Evolutionary conservation across 2,888 invertebrate species (phyloP), one percentile per base, ranked within the genome.

Genomic region (Anoncus sp.): DNA sequence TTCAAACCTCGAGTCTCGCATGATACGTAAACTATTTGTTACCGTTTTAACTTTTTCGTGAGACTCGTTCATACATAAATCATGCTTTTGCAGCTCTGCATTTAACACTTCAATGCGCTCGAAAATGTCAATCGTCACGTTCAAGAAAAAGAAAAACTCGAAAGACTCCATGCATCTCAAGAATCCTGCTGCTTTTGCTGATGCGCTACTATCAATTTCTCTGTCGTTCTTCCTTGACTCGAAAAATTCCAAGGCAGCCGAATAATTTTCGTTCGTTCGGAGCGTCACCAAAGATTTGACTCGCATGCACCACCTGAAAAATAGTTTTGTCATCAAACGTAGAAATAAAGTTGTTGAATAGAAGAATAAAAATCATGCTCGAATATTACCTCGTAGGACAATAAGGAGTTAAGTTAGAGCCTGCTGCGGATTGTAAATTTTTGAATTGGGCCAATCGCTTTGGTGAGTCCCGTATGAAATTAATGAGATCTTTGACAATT

Each of bases 121-220:
- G 55, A 82, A 82, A 73, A 81, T 82, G 24, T 70, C 65, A 65
- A 82, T 81, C 22, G 72, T 65, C 35, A 67, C 27, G 43, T 62
- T 76, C 20, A 75, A 43, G 9, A 71, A 43, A 70, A 74, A 71
- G 22, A 65, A 66, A 63, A 70, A 78, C 45, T 78, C 59, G 53
- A 71, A 75, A 20, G 63, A 31, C 38, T 74, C 53, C 49, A 81
- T 63, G 18, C 49, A 38, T 53, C 47, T 69, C 53, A 62, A 65
- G 45, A 75, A 73, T 51, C 80, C 75, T 51, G 63, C 60, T 20
- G 81, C 80, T 76, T 71, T 76, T 65, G 77, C 63, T 57, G 57
- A 53, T 59, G 55, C 59, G 27, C 55, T 70, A 20, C 20, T 20
- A 20, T 47, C 47, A 16, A 47, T 47, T 47, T 47, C 47, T 47